A percentile compares a stretch with the other conserved stretches of the same genome.
Evolutionary conservation across 2,888 invertebrate species (phyloP).

Genomic region (Choreutis nemorana): DNA sequence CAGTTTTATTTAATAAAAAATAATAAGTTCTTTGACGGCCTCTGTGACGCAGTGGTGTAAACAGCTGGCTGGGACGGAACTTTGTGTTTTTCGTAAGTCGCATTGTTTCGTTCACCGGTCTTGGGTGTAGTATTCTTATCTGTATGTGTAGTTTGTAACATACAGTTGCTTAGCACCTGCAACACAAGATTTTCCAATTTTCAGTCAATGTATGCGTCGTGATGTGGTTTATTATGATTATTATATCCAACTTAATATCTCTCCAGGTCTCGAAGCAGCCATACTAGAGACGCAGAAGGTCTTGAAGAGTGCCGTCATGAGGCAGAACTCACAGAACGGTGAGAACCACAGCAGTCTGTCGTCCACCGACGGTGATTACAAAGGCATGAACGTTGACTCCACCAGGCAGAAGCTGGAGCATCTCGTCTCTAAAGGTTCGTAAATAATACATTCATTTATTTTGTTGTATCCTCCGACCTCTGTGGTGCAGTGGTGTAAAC

Average conservation of each 20-base stretch:
- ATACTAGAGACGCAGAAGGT: slow-evolving; percentile 67
- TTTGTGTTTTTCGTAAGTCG: no score
- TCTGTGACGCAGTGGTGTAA: no score
- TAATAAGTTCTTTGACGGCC: no score
- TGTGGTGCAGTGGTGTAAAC: no score
- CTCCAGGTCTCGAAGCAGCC: slow-evolving; percentile 59
- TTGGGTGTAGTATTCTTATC: no score
- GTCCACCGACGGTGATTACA: slow-evolving; percentile 30
- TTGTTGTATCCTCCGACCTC: no score
- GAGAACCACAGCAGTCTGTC: slow-evolving; percentile 23
- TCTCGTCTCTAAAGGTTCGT: slow-evolving; percentile 43
- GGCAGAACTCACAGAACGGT: slow-evolving; percentile 2
- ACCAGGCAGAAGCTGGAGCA: slow-evolving; percentile 38
- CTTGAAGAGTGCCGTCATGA: slow-evolving; percentile 46
- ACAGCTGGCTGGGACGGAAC: no score
- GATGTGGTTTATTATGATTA: not conserved
- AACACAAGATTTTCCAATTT: not conserved
- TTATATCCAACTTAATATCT: not conserved
- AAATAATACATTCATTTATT: no score
- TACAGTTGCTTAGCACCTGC: not conserved
- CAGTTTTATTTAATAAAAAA: no score
- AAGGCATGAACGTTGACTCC: slow-evolving; percentile 20
- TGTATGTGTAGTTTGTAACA: not conserved
- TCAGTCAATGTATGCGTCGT: no score
- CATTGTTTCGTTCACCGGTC: no score